Percentiles rank a stretch among this genome's conserved stretches.
These are phyloP conservation scores for Sipha maydis DNA, from an alignment of 2,888 invertebrate species.

Conservation along the genomic window DNA sequence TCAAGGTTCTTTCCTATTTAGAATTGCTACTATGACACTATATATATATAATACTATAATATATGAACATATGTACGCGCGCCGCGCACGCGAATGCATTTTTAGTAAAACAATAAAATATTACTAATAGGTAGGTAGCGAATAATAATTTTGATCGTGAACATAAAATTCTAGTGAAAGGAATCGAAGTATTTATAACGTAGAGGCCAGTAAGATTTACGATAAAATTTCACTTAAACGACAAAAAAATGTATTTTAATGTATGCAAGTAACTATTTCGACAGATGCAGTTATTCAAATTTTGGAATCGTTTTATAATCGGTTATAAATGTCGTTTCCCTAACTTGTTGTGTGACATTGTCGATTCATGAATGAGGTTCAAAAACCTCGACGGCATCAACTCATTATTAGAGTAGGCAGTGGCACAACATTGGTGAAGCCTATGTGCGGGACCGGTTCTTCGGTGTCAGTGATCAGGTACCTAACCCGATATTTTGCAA, in stretches of 20 bases:
- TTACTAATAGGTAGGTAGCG: background rate
- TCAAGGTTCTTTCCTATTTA: conserved; percentile 49
- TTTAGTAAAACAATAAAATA: conserved; percentile 47
- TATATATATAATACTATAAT: background rate
- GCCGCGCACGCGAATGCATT: conserved; percentile 22
- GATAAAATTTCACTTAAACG: conserved; percentile 17
- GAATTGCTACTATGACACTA: background rate
- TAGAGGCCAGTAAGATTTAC: conserved; percentile 17
- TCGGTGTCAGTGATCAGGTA: background rate
- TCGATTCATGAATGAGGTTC: conserved; percentile 52
- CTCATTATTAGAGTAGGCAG: background rate
- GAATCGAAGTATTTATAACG: background rate
- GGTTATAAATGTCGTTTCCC: background rate
- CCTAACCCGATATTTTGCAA: conserved; percentile 40
- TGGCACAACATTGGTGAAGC: conserved; percentile 25
- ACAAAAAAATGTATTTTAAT: background rate
- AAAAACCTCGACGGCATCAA: conserved; percentile 44
- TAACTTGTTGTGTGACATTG: conserved; percentile 18
- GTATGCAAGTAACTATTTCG: background rate
- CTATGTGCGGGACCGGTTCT: conserved; percentile 26
- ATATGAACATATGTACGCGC: background rate
- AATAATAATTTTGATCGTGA: conserved; percentile 15
- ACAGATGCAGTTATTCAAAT: background rate
- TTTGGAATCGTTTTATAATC: background rate
- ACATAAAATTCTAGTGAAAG: conserved; percentile 37